phyloP scores from a whole-genome alignment of 2,113 vertebrate species.

The Onychostruthus taczanowskii region DNA sequence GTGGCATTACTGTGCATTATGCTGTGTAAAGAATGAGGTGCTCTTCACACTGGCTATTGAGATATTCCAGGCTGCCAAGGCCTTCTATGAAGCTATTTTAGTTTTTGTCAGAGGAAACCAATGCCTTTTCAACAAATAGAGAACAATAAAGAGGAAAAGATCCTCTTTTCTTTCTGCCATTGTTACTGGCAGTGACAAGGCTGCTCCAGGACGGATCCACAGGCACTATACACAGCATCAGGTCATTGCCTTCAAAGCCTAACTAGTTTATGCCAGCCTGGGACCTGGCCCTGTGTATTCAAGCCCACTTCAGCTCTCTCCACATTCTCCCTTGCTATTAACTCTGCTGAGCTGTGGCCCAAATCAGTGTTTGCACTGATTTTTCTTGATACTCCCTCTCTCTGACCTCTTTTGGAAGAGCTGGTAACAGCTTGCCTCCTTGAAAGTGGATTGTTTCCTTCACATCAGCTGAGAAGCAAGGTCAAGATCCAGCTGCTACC shows the following conservation, averaged over 20 bases:
- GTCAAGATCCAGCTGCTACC: slow-evolving; percentile 11
- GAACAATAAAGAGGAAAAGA: background rate
- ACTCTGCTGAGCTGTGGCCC: background rate
- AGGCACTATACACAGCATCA: background rate
- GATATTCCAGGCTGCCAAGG: slow-evolving; percentile 19
- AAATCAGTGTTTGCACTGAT: background rate
- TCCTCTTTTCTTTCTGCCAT: background rate
- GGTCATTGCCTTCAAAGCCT: background rate
- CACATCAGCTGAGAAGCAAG: background rate
- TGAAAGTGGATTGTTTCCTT: background rate
- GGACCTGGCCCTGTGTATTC: background rate
- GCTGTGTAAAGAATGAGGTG: background rate
- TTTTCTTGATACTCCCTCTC: background rate
- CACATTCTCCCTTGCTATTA: background rate
- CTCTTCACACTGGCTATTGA: background rate
- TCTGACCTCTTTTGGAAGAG: slow-evolving; percentile 13
- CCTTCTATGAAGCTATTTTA: background rate
- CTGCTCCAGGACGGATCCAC: background rate
- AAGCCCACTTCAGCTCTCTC: background rate
- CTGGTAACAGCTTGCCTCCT: background rate
- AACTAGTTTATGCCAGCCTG: background rate
- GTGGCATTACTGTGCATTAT: background rate
- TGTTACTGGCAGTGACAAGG: background rate
- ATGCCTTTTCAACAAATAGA: slow-evolving; percentile 22
- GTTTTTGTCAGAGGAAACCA: slow-evolving; percentile 22